Evolutionary conservation across 2,797 vertebrate species (phyloP).

Genomic region (Natrix natrix): DNA sequence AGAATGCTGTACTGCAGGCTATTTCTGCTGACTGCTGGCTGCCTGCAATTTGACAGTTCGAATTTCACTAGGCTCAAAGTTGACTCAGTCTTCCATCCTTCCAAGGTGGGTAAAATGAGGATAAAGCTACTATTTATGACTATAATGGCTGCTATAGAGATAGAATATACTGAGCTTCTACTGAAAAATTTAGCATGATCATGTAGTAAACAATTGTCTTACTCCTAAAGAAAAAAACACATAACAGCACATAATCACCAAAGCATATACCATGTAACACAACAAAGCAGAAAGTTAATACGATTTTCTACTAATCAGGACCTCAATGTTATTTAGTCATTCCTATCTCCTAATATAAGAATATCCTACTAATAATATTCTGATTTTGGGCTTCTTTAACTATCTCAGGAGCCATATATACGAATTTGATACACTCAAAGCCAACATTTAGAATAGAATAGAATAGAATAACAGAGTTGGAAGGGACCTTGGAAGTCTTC

Average conservation of each 20-base stretch:
- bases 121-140: conserved; percentile 62
- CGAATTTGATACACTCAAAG: background rate
- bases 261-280: background rate
- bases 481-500: too few species aligned
- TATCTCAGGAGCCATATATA: background rate
- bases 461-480: too few species aligned
- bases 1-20: too few species aligned
- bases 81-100: too few species aligned
- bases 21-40: too few species aligned
- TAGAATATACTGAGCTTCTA: conserved; percentile 53
- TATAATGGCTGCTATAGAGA: conserved; percentile 59
- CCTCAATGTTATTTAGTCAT: background rate
- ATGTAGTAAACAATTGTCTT: background rate
- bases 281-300: background rate
- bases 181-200: conserved; percentile 34
- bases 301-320: background rate
- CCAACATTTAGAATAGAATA: background rate
- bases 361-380: background rate
- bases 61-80: too few species aligned
- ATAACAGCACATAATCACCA: background rate
- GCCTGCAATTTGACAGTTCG: too few species aligned
- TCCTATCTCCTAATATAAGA: background rate
- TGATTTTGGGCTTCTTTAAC: background rate
- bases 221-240: background rate
- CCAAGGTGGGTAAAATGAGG: too few species aligned